A percentile compares a stretch with the other conserved stretches of the same genome.
Conservation (phyloP, 2,888 invertebrate genomes). For the Autographa pulchrina region DNA sequence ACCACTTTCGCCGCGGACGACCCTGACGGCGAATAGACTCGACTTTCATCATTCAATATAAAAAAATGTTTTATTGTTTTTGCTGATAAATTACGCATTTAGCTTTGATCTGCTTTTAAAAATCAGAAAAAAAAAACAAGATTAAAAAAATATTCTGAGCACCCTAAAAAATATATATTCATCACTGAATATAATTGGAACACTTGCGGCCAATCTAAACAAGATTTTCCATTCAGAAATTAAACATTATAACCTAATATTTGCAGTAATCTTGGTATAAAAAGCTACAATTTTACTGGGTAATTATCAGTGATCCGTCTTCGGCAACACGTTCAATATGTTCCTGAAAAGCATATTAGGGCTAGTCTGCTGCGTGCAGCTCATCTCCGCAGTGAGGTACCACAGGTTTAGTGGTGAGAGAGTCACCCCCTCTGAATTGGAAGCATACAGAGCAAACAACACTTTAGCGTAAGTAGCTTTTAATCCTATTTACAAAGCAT, state of each 20-base stretch:
- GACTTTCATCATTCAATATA: no score
- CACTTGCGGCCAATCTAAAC: neutral
- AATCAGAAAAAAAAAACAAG: no score
- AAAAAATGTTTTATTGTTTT: no score
- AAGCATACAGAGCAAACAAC: neutral
- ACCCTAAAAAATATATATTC: neutral
- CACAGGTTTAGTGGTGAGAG: neutral
- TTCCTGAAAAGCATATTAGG: neutral
- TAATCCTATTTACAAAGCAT: neutral
- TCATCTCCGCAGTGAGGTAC: neutral
- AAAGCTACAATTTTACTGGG: neutral
- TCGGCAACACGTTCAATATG: neutral
- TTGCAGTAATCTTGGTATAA: neutral
- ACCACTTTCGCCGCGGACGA: no score
- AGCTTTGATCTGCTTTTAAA: no score
- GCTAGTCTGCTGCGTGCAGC: neutral
- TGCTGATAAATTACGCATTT: no score
- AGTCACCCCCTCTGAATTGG: neutral
- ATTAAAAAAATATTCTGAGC: no score
- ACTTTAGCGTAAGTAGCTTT: neutral
- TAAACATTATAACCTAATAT: neutral
- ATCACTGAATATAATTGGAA: neutral
- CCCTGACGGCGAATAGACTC: no score
- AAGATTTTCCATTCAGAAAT: neutral
- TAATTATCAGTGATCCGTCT: neutral